phyloP scores from a whole-genome alignment of 1,140 invertebrate genomes.

The Yoshiicerus persimilis region DNA sequence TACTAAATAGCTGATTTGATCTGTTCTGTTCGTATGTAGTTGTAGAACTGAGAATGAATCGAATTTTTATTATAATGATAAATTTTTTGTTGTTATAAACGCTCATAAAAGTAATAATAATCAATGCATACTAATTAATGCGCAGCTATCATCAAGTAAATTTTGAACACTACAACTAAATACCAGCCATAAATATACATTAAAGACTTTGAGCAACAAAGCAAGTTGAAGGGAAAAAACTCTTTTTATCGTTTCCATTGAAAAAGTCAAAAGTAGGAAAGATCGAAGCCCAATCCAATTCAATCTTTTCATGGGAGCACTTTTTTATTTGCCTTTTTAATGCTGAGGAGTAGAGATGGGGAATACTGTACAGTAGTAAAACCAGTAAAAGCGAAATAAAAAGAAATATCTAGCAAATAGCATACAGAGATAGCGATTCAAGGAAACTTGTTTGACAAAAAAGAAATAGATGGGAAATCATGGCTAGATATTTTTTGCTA shows the following conservation, averaged over 20 bases:
- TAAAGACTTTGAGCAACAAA: not conserved
- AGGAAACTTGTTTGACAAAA: not conserved
- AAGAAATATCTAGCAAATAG: too few species aligned
- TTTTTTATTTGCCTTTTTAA: constrained; percentile 3
- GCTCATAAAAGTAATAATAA: constrained; percentile 13
- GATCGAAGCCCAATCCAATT: not conserved
- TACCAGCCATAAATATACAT: not conserved
- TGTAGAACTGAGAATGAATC: not conserved
- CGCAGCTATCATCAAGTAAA: not conserved
- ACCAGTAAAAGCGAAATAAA: not conserved
- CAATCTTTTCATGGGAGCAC: not conserved
- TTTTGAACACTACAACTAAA: not conserved
- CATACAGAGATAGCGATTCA: not conserved
- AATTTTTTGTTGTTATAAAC: not conserved
- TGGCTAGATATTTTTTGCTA: not conserved
- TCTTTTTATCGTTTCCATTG: not conserved
- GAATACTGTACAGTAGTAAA: not conserved
- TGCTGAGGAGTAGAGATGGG: not conserved
- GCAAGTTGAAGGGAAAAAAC: not conserved
- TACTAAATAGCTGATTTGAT: not conserved
- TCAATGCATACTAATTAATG: not conserved
- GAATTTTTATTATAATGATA: constrained; percentile 21
- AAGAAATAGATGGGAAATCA: not conserved
- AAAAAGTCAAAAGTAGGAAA: not conserved
- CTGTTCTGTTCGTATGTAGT: constrained; percentile 4